These are phyloP conservation scores for Myiagra hebetior DNA, from an alignment of 2,113 vertebrate species.

Conservation along the genomic window DNA sequence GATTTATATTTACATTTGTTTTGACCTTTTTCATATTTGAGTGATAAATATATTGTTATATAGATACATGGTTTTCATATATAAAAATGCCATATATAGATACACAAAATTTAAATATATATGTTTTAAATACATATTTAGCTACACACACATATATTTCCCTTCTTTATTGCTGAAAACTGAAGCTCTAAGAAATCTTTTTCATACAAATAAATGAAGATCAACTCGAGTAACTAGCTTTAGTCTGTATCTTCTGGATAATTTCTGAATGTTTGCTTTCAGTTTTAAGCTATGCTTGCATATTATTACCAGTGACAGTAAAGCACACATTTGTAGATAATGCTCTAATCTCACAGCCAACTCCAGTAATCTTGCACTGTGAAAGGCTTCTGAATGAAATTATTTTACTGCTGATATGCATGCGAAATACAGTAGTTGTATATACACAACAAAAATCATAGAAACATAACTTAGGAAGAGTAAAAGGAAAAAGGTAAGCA, in stretches of 20 bases:
- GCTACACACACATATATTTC: not conserved
- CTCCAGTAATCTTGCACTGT: constrained; percentile 78
- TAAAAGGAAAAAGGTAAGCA: not conserved
- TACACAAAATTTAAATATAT: not conserved
- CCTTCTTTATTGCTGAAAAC: constrained; percentile 49
- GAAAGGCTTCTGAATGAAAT: constrained; percentile 79
- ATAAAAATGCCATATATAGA: not conserved
- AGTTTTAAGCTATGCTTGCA: constrained; percentile 85
- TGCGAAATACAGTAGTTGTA: constrained; percentile 45
- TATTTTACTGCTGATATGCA: constrained; percentile 36
- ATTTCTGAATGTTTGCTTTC: constrained; percentile 71
- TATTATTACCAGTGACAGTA: constrained; percentile 83
- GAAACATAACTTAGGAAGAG: not conserved
- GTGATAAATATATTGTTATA: not conserved
- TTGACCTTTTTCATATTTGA: not conserved
- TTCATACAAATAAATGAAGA: constrained; percentile 75
- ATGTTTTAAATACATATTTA: not conserved
- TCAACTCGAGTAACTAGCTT: constrained; percentile 65
- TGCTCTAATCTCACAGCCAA: constrained; percentile 81
- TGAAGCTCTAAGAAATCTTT: constrained; percentile 54
- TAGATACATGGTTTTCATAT: not conserved
- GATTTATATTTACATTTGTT: not conserved
- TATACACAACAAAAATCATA: not conserved
- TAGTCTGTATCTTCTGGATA: constrained; percentile 50
- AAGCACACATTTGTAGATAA: constrained; percentile 85